Evolutionary conservation across 2,113 vertebrate genomes (phyloP).

Genomic region (Mirza zaza): DNA sequence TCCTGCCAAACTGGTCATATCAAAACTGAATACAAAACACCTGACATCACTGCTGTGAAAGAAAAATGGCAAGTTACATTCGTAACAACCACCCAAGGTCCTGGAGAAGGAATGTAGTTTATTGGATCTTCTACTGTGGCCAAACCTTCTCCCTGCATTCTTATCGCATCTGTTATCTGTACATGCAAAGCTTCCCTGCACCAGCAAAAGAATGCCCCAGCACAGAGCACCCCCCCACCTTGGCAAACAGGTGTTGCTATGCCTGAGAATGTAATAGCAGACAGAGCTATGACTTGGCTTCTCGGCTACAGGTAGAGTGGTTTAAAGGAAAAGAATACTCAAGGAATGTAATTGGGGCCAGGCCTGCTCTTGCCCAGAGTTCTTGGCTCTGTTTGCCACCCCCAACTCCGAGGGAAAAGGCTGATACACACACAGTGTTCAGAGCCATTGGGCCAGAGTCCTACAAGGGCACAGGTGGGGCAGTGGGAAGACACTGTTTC

Average conservation of each 20-base stretch:
- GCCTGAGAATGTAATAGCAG: constrained; percentile 61
- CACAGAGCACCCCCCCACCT: constrained; percentile 71
- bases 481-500: not conserved
- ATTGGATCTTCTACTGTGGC: not conserved
- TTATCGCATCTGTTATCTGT: constrained; percentile 41
- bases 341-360: constrained; percentile 47
- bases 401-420: not conserved
- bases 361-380: constrained; percentile 61
- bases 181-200: constrained; percentile 36
- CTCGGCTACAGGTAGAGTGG: not conserved
- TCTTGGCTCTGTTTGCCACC: constrained; percentile 18
- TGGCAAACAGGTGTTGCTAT: constrained; percentile 84
- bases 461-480: not conserved
- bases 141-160: constrained; percentile 32
- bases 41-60: not conserved
- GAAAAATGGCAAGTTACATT: constrained; percentile 2
- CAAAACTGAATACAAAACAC: constrained; percentile 39
- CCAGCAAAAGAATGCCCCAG: constrained; percentile 49
- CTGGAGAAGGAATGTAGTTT: constrained; percentile 45
- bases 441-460: not conserved
- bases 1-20: not conserved
- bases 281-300: constrained; percentile 38
- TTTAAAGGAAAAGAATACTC: constrained; percentile 49
- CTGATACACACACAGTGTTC: not conserved
- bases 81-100: not conserved